Evolutionary conservation across 2,888 invertebrate species (phyloP), one percentile per base, ranked within the genome.

Genomic region (Atethmia centrago): DNA sequence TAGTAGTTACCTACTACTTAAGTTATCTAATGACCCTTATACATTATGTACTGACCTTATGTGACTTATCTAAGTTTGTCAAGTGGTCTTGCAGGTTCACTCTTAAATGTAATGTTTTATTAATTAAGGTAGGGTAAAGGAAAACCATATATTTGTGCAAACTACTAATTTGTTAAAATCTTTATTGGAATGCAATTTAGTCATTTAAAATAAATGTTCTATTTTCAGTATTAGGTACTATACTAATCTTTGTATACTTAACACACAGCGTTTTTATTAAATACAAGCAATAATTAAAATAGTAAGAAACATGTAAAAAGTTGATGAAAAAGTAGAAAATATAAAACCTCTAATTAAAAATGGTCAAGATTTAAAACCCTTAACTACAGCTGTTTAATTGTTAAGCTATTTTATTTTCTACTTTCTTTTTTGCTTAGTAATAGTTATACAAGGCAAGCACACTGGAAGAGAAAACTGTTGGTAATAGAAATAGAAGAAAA

Each of bases 401-500:
- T 31, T 53, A 56, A 9, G 5, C 1, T 74, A 51, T 53, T 56
- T 55, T 12, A 75, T 74, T 66, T 62, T 25, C 42, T 92, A 91
- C 84, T 94, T 92, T 72, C 84, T 91, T 88, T 95, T 91, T 76
- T 83, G 83, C 87, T 94, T 94, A 77, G 88, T 80, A 21, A 75
- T 93, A 79, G 89, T 83, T 25, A 58, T 63, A 81, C 75, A 80
- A 21, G 94, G 93, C 74, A 94, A 83, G 84, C 87, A 90, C 61
- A 87, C 90, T 3, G 96, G 95, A 85, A 97, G 91, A 53, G 92
- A 90, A 63, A 98, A 94, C 92, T 98, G 98, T 82, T 97, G 96
- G 83, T 97, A 97, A 93, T 98, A 98, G 88, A 98, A 98, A 93
- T 98, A 98, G 10, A 97, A 75, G 85, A 98, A 97, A 89, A 98